Percentiles rank a stretch among this genome's conserved stretches.
Conservation (phyloP, 2,888 invertebrate genomes). For the Halictus ligatus region DNA sequence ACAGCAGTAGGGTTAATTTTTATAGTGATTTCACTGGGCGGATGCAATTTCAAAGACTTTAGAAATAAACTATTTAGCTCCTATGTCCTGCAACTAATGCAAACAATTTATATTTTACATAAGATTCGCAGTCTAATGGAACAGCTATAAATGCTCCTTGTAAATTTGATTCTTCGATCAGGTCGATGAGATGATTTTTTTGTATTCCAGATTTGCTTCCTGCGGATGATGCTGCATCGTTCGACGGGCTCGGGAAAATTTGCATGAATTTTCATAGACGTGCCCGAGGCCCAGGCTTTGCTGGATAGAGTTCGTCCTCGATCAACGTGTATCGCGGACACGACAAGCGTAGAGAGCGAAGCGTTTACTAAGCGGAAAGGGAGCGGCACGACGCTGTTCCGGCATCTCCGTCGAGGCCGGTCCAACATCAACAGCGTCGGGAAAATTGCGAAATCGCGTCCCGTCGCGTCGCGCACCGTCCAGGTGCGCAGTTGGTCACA, state of each 20-base stretch:
- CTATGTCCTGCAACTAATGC: no score
- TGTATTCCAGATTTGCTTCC: neutral
- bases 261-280: neutral
- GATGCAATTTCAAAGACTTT: no score
- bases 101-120: no score
- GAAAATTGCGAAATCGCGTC: slow-evolving; percentile 47
- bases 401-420: slow-evolving; percentile 32
- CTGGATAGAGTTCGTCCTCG: neutral
- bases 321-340: neutral
- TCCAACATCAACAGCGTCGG: neutral
- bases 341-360: neutral
- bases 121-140: no score
- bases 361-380: slow-evolving; percentile 46
- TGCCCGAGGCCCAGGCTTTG: neutral
- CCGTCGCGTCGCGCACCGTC: slow-evolving; percentile 36
- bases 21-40: no score
- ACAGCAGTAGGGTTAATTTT: no score
- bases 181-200: no score
- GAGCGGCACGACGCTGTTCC: slow-evolving; percentile 47
- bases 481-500: slow-evolving; percentile 61
- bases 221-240: neutral
- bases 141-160: no score
- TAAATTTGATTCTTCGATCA: no score
- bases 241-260: neutral
- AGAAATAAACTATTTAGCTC: no score